Evolutionary conservation across 2,113 vertebrate species (phyloP).

Genomic region (Diadophis punctatus): DNA sequence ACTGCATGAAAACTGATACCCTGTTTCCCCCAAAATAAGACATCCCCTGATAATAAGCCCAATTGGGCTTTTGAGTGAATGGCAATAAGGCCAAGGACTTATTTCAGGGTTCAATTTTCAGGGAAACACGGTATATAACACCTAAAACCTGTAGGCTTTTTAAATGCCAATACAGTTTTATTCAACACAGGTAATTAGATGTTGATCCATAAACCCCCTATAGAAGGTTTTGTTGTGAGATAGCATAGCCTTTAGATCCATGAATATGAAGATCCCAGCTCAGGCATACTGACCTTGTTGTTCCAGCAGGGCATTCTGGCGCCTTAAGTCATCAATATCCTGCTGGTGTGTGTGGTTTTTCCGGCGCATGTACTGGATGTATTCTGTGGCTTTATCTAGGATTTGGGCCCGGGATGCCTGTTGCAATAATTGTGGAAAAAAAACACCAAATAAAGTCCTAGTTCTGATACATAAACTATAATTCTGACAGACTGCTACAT

Average conservation of each 20-base stretch:
- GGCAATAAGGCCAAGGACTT: too few relatives aligned
- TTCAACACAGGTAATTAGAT: neutral
- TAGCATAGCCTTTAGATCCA: neutral
- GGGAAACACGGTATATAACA: neutral
- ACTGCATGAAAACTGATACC: neutral
- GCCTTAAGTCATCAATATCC: slow-evolving; percentile 94
- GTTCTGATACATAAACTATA: slow-evolving; percentile 8
- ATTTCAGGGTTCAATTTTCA: too few relatives aligned
- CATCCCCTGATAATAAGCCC: too few relatives aligned
- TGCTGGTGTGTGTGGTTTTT: slow-evolving; percentile 99
- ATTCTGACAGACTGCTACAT: neutral
- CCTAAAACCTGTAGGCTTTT: neutral
- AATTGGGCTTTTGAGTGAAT: too few relatives aligned
- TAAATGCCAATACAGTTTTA: neutral
- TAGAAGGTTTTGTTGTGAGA: neutral
- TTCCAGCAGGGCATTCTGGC: slow-evolving; percentile 91
- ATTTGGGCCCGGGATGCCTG: slow-evolving; percentile 98
- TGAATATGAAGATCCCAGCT: neutral
- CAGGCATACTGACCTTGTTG: slow-evolving; percentile 80
- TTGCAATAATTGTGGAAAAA: slow-evolving; percentile 71
- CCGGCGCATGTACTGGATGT: slow-evolving; percentile 97
- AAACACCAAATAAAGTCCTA: slow-evolving; percentile 72
- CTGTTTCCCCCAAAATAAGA: too few relatives aligned
- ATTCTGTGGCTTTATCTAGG: slow-evolving; percentile 98
- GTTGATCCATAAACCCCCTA: neutral